A percentile compares a stretch with the other conserved stretches of the same genome.
Conservation (phyloP, 2,797 vertebrate genomes). For the Agapornis canus region DNA sequence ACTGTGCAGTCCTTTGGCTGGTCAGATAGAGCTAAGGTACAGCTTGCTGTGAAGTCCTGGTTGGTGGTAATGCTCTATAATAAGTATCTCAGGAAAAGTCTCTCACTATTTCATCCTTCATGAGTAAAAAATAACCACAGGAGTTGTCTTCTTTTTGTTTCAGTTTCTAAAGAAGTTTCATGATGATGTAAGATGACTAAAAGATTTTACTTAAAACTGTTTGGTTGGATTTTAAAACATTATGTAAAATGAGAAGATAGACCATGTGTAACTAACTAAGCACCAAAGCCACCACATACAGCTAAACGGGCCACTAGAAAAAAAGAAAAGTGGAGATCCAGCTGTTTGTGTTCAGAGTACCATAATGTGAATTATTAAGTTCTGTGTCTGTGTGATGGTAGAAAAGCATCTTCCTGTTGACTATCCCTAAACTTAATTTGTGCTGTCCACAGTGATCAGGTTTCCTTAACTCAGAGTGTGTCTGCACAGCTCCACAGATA, state of each 20-base stretch:
- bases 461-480: background rate
- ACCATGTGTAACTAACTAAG: fast-evolving
- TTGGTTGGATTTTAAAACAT: background rate
- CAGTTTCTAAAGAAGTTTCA: background rate
- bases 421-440: background rate
- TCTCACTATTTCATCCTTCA: background rate
- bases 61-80: background rate
- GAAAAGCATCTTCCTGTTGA: background rate
- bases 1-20: conserved; percentile 98
- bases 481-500: background rate
- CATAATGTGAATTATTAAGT: background rate
- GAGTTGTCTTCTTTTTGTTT: background rate
- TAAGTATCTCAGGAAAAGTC: background rate
- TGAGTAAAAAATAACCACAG: background rate
- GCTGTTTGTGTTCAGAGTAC: fast-evolving
- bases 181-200: background rate
- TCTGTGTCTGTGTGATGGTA: background rate
- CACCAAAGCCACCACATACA: background rate
- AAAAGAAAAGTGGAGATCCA: background rate
- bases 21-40: conserved; percentile 96
- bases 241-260: background rate
- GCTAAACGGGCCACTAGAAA: background rate
- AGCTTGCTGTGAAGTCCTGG: background rate
- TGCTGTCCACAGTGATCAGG: background rate
- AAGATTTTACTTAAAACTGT: background rate